Evolutionary conservation across 2,797 vertebrate genomes (phyloP).

Genomic region (Anisognathus igniventris): DNA sequence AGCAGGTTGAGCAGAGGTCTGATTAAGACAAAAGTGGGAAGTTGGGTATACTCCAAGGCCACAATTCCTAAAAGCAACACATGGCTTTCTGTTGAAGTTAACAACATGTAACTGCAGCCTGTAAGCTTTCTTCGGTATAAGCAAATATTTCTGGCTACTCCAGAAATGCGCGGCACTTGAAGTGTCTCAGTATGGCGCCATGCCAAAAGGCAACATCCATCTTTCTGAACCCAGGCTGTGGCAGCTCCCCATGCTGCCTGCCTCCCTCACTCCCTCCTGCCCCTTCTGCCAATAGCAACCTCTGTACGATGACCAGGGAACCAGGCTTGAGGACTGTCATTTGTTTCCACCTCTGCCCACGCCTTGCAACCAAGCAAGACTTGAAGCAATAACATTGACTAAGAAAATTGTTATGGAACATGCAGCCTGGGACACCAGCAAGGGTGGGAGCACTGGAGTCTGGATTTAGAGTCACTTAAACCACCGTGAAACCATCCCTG

Average conservation of each 20-base stretch:
- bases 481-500: accelerated
- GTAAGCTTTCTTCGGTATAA: background rate
- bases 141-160: background rate
- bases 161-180: accelerated
- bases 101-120: background rate
- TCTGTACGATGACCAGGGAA: accelerated
- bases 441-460: background rate
- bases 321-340: accelerated
- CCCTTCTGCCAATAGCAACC: accelerated
- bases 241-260: background rate
- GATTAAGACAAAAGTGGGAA: background rate
- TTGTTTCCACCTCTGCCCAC: background rate
- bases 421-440: background rate
- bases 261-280: background rate
- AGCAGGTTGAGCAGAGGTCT: background rate
- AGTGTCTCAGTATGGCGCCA: background rate
- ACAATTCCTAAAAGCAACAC: background rate
- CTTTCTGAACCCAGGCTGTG: accelerated
- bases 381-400: background rate
- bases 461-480: background rate
- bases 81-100: background rate
- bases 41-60: background rate
- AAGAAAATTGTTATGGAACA: background rate
- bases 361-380: background rate
- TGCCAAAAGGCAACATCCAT: background rate